Conservation (phyloP, 2,113 vertebrate species). For the Centropus bengalensis region DNA sequence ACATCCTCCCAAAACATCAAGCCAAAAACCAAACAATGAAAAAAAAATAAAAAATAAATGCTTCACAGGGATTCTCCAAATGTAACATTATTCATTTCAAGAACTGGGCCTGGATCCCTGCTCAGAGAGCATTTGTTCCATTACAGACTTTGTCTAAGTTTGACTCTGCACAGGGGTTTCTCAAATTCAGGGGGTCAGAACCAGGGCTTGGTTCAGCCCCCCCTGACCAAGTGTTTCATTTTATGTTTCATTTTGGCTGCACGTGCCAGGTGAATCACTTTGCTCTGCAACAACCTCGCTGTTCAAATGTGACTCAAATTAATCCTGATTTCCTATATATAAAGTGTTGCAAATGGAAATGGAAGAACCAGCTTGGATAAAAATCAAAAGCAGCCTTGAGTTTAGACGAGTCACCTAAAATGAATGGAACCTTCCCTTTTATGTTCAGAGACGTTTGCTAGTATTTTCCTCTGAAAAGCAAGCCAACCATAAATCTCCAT, state of each 20-base stretch:
- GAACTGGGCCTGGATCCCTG: background rate
- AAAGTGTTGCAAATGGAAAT: background rate
- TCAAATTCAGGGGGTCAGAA: background rate
- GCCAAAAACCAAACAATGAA: background rate
- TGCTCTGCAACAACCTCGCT: background rate
- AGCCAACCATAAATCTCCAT: background rate
- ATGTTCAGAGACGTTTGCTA: background rate
- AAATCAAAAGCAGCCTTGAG: conserved; percentile 13
- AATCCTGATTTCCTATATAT: background rate
- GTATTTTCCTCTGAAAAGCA: background rate
- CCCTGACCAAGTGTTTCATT: background rate
- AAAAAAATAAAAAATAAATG: background rate
- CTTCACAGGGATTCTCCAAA: background rate
- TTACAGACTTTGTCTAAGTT: background rate
- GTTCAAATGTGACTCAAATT: background rate
- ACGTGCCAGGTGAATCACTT: background rate
- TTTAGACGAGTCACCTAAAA: background rate
- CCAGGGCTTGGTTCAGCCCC: background rate
- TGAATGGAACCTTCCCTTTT: background rate
- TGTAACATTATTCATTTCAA: background rate
- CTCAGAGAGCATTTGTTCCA: background rate
- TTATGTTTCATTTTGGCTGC: rapidly evolving
- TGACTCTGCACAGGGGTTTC: background rate
- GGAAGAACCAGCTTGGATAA: conserved; percentile 2
- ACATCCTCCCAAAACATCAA: background rate